Conservation (phyloP, 2,797 vertebrate genomes). For the Podarcis siculus region DNA sequence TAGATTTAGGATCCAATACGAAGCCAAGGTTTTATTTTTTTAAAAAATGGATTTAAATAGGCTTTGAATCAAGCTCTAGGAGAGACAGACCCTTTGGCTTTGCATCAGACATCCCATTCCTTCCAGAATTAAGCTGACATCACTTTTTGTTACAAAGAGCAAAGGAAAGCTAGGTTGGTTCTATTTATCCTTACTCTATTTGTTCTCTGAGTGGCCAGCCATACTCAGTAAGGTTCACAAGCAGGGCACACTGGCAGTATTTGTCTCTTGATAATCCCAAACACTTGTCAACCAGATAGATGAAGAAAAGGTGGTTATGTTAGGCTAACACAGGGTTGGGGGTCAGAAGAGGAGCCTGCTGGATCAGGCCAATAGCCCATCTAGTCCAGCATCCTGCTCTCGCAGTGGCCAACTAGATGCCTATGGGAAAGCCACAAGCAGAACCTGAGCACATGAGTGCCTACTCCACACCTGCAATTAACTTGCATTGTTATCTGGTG, state of each 20-base stretch:
- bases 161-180: not conserved
- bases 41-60: not conserved
- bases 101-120: not conserved
- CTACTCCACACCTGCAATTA: no score
- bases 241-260: not conserved
- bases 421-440: no score
- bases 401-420: no score
- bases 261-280: not conserved
- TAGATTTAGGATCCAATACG: slow-evolving; percentile 17
- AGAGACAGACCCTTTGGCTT: not conserved
- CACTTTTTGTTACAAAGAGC: not conserved
- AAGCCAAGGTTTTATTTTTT: not conserved
- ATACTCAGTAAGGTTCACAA: not conserved
- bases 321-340: not conserved
- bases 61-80: not conserved
- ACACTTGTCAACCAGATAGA: not conserved
- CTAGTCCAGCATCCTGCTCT: no score
- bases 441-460: no score
- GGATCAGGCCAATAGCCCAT: no score
- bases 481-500: no score
- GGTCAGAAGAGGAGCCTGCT: not conserved
- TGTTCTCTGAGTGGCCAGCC: not conserved
- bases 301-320: not conserved
- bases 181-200: not conserved
- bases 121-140: not conserved